A percentile compares a stretch with the other conserved stretches of the same genome.
phyloP scores from a whole-genome alignment of 2,797 vertebrate genomes.

The Myotis vivesi region DNA sequence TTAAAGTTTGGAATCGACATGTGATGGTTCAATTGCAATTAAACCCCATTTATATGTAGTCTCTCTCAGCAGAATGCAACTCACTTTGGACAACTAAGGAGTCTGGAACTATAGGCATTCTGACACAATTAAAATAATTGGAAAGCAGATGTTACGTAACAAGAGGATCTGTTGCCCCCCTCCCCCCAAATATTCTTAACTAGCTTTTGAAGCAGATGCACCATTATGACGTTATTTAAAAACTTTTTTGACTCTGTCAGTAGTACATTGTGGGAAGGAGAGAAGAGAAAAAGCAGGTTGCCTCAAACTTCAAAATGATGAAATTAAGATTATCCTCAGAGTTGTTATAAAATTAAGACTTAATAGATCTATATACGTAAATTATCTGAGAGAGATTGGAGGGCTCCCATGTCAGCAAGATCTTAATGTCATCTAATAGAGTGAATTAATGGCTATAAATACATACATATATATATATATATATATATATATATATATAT shows the following conservation, averaged over 20 bases:
- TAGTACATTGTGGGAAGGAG: neutral
- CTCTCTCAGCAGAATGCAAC: neutral
- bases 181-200: constrained; percentile 16
- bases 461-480: neutral
- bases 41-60: neutral
- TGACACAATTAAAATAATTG: neutral
- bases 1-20: neutral
- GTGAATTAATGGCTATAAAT: neutral
- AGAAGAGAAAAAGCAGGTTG: neutral
- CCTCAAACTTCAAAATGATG: neutral
- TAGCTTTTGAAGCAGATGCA: neutral
- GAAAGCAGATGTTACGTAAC: neutral
- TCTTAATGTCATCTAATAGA: neutral
- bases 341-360: neutral
- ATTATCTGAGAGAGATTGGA: neutral
- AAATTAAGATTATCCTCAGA: neutral
- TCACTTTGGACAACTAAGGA: neutral
- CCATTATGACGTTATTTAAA: neutral
- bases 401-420: neutral
- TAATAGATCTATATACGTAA: neutral
- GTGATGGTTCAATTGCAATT: neutral
- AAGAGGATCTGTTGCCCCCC: neutral
- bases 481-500: neutral
- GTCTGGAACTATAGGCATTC: neutral
- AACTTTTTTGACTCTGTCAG: neutral